phyloP scores from a whole-genome alignment of 1,140 invertebrate species.

The Psix sp. region DNA sequence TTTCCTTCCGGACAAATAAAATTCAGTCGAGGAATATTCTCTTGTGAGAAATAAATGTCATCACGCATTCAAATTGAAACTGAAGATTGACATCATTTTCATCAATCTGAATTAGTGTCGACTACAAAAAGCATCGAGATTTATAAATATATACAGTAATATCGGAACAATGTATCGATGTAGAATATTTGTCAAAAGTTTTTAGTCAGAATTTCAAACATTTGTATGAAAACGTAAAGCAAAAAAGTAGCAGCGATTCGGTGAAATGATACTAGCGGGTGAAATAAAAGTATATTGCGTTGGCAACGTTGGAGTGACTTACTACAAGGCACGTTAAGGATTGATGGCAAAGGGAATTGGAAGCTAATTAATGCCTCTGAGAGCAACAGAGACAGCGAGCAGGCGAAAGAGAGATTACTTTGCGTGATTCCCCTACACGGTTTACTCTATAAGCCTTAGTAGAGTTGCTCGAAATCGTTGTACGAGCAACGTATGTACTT shows the following conservation, averaged over 20 bases:
- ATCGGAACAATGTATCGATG: slow-evolving; percentile 3
- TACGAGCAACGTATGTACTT: slow-evolving; percentile 51
- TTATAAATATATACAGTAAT: too few relatives aligned
- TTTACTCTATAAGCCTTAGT: slow-evolving; percentile 43
- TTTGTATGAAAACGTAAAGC: slow-evolving; percentile 28
- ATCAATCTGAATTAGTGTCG: too few relatives aligned
- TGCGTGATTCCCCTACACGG: slow-evolving; percentile 64
- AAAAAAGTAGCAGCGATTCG: slow-evolving; percentile 16
- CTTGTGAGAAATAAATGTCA: too few relatives aligned
- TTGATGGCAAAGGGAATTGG: slow-evolving; percentile 68
- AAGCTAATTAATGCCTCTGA: slow-evolving; percentile 69
- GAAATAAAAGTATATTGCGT: slow-evolving; percentile 50
- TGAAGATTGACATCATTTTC: too few relatives aligned
- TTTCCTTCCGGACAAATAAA: too few relatives aligned
- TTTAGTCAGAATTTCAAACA: slow-evolving; percentile 2
- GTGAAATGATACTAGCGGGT: slow-evolving; percentile 40
- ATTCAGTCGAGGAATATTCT: too few relatives aligned
- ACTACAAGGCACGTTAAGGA: slow-evolving; percentile 53
- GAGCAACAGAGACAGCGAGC: slow-evolving; percentile 29
- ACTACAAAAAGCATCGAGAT: too few relatives aligned
- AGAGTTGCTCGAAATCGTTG: slow-evolving; percentile 40
- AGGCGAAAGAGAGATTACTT: slow-evolving; percentile 64
- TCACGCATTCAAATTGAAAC: too few relatives aligned
- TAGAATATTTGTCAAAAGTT: slow-evolving; percentile 12
- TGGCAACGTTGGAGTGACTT: slow-evolving; percentile 48